These are phyloP conservation scores for Hestina assimilis DNA, from an alignment of 1,140 invertebrate genomes.

Conservation along the genomic window DNA sequence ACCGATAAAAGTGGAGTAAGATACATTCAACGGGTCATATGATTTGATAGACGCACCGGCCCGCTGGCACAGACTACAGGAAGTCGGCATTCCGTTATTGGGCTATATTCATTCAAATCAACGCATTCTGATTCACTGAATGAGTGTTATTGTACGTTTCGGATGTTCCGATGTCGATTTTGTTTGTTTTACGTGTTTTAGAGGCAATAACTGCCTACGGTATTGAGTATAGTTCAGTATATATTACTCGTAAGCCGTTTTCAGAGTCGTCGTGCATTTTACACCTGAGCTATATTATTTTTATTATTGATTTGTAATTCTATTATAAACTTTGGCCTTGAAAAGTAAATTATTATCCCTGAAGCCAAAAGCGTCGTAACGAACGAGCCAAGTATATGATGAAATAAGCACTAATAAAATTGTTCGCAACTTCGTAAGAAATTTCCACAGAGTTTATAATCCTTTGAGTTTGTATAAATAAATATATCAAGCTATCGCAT, in stretches of 20 bases:
- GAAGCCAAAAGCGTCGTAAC: neutral
- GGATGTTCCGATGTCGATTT: slow-evolving; percentile 50
- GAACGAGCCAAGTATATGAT: slow-evolving; percentile 6
- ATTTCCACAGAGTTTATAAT: slow-evolving; percentile 2
- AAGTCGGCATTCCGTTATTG: slow-evolving; percentile 61
- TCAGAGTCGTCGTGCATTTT: slow-evolving; percentile 3
- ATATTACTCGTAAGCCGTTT: slow-evolving; percentile 19
- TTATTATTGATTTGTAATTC: neutral
- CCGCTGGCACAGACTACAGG: slow-evolving; percentile 53
- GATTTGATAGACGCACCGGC: slow-evolving; percentile 65
- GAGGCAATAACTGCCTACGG: slow-evolving; percentile 17
- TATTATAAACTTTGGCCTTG: slow-evolving; percentile 11
- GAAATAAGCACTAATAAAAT: slow-evolving; percentile 16
- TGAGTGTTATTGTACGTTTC: slow-evolving; percentile 57
- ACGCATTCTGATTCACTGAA: slow-evolving; percentile 57
- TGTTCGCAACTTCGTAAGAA: slow-evolving; percentile 6
- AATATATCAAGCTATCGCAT: slow-evolving; percentile 12
- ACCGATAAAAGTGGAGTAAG: slow-evolving; percentile 75
- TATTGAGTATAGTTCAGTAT: slow-evolving; percentile 17
- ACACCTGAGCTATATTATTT: slow-evolving; percentile 10
- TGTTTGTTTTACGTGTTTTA: slow-evolving; percentile 48
- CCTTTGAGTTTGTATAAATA: slow-evolving; percentile 8
- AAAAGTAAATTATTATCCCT: slow-evolving; percentile 8
- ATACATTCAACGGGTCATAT: slow-evolving; percentile 70
- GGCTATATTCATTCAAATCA: slow-evolving; percentile 55